phyloP scores from a whole-genome alignment of 1,140 invertebrate species.

The Diplogasteroides magnus region DNA sequence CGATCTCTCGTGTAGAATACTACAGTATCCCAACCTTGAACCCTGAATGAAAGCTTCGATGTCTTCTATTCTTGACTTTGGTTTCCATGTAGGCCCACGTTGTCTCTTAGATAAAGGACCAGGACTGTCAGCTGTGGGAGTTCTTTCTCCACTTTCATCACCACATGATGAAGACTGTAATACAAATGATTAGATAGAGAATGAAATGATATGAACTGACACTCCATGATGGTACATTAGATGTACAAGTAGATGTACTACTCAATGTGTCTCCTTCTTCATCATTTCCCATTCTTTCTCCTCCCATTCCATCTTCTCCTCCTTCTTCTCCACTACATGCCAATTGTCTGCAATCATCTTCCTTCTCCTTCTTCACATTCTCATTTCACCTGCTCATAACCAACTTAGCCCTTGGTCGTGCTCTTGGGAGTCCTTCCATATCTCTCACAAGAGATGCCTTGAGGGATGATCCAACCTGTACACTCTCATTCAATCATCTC shows the following conservation, averaged over 20 bases:
- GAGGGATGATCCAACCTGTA: background rate
- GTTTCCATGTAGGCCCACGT: conserved; percentile 41
- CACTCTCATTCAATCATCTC: conserved; percentile 23
- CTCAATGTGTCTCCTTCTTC: too few relatives aligned
- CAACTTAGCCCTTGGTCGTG: conserved; percentile 11
- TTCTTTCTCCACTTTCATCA: conserved; percentile 41
- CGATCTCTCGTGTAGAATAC: background rate
- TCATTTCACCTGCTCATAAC: conserved; percentile 10
- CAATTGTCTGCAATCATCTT: background rate
- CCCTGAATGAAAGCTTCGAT: conserved; percentile 45
- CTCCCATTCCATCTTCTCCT: background rate
- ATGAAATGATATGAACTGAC: background rate
- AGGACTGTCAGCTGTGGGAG: conserved; percentile 43
- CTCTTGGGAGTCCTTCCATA: conserved; percentile 16
- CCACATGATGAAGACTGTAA: conserved; percentile 5
- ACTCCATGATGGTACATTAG: too few relatives aligned
- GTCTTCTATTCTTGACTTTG: conserved; percentile 43
- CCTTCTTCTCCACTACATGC: background rate
- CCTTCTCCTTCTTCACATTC: conserved; percentile 1
- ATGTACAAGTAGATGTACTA: too few relatives aligned
- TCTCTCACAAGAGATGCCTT: conserved; percentile 7
- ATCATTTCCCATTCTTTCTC: background rate
- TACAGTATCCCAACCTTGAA: conserved; percentile 10
- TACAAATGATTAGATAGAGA: background rate
- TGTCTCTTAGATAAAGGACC: conserved; percentile 8